A percentile compares a stretch with the other conserved stretches of the same genome.
Evolutionary conservation across 2,113 vertebrate genomes (phyloP).

Genomic region (Tyto alba): DNA sequence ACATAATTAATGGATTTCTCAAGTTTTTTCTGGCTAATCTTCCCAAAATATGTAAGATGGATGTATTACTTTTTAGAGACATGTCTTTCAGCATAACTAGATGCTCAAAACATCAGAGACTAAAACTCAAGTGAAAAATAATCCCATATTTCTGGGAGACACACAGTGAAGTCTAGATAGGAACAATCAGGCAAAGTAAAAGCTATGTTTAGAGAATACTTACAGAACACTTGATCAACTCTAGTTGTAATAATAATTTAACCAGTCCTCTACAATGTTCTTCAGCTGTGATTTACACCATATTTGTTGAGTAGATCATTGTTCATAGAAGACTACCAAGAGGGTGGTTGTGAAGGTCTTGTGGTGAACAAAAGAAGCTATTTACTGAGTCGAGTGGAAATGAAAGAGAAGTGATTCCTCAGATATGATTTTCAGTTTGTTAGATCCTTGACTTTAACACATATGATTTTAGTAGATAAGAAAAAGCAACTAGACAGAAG

Average conservation of each 20-base stretch:
- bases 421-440: not conserved
- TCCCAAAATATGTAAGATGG: not conserved
- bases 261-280: not conserved
- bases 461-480: not conserved
- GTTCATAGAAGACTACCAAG: not conserved
- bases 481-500: not conserved
- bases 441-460: not conserved
- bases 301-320: not conserved
- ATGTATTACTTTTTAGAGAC: not conserved
- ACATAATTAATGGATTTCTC: not conserved
- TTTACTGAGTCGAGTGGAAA: not conserved
- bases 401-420: not conserved
- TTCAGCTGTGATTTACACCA: not conserved
- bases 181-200: not conserved
- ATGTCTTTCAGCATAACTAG: not conserved
- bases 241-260: not conserved
- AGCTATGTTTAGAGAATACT: not conserved
- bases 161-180: not conserved
- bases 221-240: not conserved
- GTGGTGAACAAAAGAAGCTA: not conserved
- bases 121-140: not conserved
- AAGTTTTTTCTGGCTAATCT: not conserved
- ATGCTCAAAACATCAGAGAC: not conserved
- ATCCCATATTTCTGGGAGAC: fast-evolving
- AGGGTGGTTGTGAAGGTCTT: not conserved